Conservation (phyloP, 2,797 vertebrate genomes). For the Fundulus diaphanus region DNA sequence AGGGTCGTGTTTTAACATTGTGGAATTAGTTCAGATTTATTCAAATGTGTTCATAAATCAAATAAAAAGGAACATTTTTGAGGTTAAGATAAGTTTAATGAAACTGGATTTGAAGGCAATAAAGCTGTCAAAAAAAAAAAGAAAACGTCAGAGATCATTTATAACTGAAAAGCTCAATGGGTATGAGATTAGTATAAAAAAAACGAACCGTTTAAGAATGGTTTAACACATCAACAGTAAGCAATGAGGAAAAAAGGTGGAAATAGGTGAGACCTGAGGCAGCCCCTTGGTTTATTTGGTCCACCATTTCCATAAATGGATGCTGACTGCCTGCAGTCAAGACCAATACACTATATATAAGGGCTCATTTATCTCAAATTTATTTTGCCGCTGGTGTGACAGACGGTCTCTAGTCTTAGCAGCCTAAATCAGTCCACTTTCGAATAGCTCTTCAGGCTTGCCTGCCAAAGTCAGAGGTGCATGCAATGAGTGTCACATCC, state of each 20-base stretch:
- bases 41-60: constrained; percentile 58
- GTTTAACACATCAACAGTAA: constrained; percentile 41
- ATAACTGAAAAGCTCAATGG: constrained; percentile 17
- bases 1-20: constrained; percentile 62
- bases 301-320: constrained; percentile 74
- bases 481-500: constrained; percentile 71
- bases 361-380: constrained; percentile 76
- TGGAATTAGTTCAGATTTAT: constrained; percentile 62
- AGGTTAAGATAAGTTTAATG: constrained; percentile 17
- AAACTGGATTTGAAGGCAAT: constrained; percentile 20
- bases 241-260: constrained; percentile 18
- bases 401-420: constrained; percentile 66
- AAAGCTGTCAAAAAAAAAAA: constrained; percentile 33
- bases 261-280: constrained; percentile 54
- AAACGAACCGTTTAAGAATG: constrained; percentile 6
- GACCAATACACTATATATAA: constrained; percentile 77
- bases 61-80: constrained; percentile 30
- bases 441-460: constrained; percentile 69
- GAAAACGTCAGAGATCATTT: not conserved
- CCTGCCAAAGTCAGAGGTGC: constrained; percentile 61
- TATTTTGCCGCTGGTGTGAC: constrained; percentile 74
- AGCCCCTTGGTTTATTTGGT: constrained; percentile 61
- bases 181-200: constrained; percentile 24
- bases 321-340: constrained; percentile 77
- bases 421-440: constrained; percentile 77